phyloP scores from a whole-genome alignment of 2,797 vertebrate genomes.

The Myotis pilosus region DNA sequence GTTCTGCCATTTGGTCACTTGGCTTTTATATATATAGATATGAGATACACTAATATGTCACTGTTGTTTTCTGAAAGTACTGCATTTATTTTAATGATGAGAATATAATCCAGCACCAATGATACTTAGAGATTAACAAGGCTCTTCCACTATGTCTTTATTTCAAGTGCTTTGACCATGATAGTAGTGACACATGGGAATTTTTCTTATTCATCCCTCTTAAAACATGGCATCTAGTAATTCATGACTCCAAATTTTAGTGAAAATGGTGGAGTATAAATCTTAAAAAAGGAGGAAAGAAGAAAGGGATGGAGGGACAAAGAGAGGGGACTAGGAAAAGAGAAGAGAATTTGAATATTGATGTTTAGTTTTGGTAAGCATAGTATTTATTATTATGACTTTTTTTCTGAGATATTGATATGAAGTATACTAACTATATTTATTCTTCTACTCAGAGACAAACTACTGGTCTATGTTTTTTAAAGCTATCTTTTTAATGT shows the following conservation, averaged over 20 bases:
- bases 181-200: background rate
- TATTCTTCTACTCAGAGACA: background rate
- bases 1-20: too few relatives aligned
- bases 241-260: background rate
- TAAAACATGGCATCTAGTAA: background rate
- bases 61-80: background rate
- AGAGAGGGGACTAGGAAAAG: background rate
- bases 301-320: background rate
- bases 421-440: background rate
- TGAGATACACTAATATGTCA: background rate
- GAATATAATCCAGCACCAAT: background rate
- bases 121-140: background rate
- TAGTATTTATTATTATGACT: background rate
- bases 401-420: background rate
- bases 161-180: background rate
- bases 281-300: background rate
- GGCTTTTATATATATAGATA: background rate
- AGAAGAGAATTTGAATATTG: background rate
- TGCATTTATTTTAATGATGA: background rate
- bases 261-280: background rate
- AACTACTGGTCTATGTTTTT: background rate
- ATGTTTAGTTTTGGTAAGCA: background rate
- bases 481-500: background rate
- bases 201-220: background rate
- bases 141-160: background rate